Base-by-base conservation (phyloP, 2,888 invertebrate species). In the Cryptus armator region DNA sequence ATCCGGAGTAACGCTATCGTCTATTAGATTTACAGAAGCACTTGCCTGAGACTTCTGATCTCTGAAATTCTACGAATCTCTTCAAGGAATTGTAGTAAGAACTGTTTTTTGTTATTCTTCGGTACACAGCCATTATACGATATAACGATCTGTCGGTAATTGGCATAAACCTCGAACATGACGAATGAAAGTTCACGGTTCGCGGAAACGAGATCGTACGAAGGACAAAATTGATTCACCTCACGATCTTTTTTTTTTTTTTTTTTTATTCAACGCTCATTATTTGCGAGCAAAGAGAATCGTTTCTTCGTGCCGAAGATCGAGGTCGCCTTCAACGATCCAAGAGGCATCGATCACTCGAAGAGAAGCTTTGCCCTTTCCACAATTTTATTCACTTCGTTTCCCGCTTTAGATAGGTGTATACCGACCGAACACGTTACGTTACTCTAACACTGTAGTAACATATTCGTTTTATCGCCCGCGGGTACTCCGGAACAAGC, bases 381-480 rank as follows among this genome's bases (percentile, higher is more conserved):
- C 74, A 78, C 68, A 37, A 81, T 84, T 81, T 84, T 81, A 77
- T 84, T 84, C 81, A 81, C 81, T 84, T 76, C 74, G 64, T 78
- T 79, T 79, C 53, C 74, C 75, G 78, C 53, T 79, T 51, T 10
- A 83, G 74, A 79, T 75, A 56, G 70, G 43, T 59, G 43, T 56
- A 64, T 68, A 56, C 48, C 10, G 32, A 7, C n/a, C 5, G 3
- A 19, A 64, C 12, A 16, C 66, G 43, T 24, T 19, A 10, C 74
- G 64, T 16, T 19, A n/a, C 75, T 70, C 51, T 14, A 16, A 79
- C 74, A 64, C 68, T 62, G 19, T 81, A 84, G 37, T 37, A 37
- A 37, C 68, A 84, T 84, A 75, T 81, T 68, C 81, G 74, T 74
- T 84, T 81, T 84, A 84, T 84, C 84, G 81, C 81, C 6, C 37